Evolutionary conservation across 92 coral and sea anemone species (phyloP).

Genomic region (Porites evermanni): DNA sequence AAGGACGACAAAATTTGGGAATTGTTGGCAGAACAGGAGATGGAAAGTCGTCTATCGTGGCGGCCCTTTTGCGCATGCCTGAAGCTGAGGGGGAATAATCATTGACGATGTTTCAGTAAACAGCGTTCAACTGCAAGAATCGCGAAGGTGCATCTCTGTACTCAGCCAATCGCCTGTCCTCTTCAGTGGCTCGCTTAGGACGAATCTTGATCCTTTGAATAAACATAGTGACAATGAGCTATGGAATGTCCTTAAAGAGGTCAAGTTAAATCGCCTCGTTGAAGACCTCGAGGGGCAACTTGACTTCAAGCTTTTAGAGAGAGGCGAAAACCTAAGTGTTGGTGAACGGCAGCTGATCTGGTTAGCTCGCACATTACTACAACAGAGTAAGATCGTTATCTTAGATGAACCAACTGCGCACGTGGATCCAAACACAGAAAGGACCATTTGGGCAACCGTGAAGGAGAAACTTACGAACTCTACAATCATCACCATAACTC

Average conservation of each 20-base stretch:
- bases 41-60: neutral
- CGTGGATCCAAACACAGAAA: constrained; percentile 8
- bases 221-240: neutral
- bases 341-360: neutral
- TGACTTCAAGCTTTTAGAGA: neutral
- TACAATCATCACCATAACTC: neutral
- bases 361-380: constrained; percentile 4
- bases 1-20: neutral
- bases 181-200: constrained; percentile 1
- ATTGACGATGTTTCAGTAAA: neutral
- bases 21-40: constrained; percentile 8
- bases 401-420: neutral
- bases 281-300: neutral
- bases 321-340: neutral
- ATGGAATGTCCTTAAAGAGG: neutral
- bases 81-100: neutral
- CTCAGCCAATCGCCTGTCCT: constrained; percentile 6
- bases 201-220: neutral
- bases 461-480: neutral
- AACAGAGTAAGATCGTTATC: neutral
- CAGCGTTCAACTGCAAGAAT: neutral
- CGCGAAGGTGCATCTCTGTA: neutral
- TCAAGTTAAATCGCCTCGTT: neutral
- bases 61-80: constrained; percentile 4
- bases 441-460: neutral